Evolutionary conservation across 64 coral and sea anemone genomes (phyloP), one percentile per base, ranked within the genome.

Genomic region (Stichodactyla helianthus): DNA sequence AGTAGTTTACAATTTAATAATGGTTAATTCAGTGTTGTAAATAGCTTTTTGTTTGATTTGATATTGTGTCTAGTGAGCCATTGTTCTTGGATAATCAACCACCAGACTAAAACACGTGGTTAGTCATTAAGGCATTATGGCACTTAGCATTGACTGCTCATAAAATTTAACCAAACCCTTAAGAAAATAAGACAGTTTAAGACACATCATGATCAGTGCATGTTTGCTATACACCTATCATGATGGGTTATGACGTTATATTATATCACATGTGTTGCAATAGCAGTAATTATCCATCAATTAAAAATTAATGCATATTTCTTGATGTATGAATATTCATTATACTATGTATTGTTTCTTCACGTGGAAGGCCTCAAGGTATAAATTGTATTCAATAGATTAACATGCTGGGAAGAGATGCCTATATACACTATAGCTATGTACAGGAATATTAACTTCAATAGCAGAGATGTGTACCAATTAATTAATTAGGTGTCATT

Each of bases 261-360:
- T 44, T 44, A 44, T 44, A 44, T n/a, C 6, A 5, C 5, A 65
- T 7, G n/a, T n/a, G 22, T 68, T 27, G 13, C 12, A 74, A 26
- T 74, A 26, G 8, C 5, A 26, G 10, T 27, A 27, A 31, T 74
- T 28, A 11, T 35, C 11, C 8, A 31, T 74, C 5, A 28, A 74
- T 28, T 31, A 9, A 74, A 31, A 64, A 62, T 62, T 62, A n/a
- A 26, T 74, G 23, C 27, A 11, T 31, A 74, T 35, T 28, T 25
- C 1, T 74, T 3, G 10, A 74, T 10, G 68, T 23, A 74, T 74
- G 27, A 27, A 26, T 9, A 26, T 9, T n/a, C 6, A 22, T 4
- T n/a, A n/a, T 13, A 74, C 27, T 74, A 74, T 26, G 68, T 27
- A 74, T 74, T 74, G 68, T 74, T 74, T 65, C 68, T 31, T 74